Evolutionary conservation across 2,888 invertebrate genomes (phyloP), one percentile per base, ranked within the genome.

Genomic region (Abscondita cerata): DNA sequence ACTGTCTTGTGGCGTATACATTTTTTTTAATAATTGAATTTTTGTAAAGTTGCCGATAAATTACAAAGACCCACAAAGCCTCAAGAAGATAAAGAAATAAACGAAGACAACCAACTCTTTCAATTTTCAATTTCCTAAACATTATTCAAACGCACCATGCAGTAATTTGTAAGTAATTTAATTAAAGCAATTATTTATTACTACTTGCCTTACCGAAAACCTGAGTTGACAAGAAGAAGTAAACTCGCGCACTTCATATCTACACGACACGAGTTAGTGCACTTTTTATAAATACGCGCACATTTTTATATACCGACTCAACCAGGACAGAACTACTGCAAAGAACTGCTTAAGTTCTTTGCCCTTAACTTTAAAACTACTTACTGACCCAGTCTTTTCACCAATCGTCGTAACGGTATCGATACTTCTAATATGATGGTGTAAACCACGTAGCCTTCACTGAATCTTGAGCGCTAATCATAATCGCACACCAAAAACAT

Each of bases 351-450:
- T 53, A 41, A 41, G 47, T 12, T 38, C 33, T 34, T 44, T 59
- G 47, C 54, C n/a, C 19, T 56, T 34, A 56, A 52, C 57, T 58
- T 52, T 48, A 65, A 63, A 56, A 54, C 59, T 51, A 16, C 33
- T n/a, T 57, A 50, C 59, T 68, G 68, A 68, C 68, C 68, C 62
- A 68, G 63, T 67, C 68, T 48, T 55, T 63, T 50, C 67, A 40
- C 67, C 66, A 68, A 68, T 65, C 66, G 52, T 59, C 19, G 57
- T 66, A 68, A 68, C 68, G 67, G 67, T 66, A 65, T 53, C 65
- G 57, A 57, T 60, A 60, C 53, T 60, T 47, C 48, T 47, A 52
- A 55, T 54, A 56, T 34, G 51, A 52, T 64, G 63, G 52, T 59
- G 63, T 36, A 59, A 64, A 54, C 18, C 12, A 16, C 50, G 25